Evolutionary conservation across 2,888 invertebrate genomes (phyloP).

Genomic region (Brachypterus glaber): DNA sequence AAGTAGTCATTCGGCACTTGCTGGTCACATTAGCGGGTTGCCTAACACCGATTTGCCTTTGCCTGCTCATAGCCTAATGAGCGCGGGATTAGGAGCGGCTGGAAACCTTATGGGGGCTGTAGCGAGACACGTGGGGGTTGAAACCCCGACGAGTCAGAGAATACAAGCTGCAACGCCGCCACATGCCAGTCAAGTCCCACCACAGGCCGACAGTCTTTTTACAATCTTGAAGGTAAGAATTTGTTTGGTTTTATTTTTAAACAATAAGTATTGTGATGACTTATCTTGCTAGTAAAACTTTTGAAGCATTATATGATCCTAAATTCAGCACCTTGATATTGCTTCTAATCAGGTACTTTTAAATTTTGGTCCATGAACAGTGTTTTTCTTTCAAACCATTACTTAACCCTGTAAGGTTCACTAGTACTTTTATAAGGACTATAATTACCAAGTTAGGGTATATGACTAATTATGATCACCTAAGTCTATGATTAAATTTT

Average conservation of each 20-base stretch:
- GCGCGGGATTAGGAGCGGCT: conserved; percentile 38
- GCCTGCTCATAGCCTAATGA: conserved; percentile 35
- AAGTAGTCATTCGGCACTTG: conserved; percentile 18
- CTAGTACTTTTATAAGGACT: too few relatives aligned
- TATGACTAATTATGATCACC: too few relatives aligned
- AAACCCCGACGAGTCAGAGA: conserved; percentile 45
- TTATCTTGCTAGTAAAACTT: too few relatives aligned
- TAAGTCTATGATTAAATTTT: too few relatives aligned
- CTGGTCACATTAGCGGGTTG: conserved; percentile 19
- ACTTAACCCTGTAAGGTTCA: too few relatives aligned
- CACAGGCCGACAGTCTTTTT: conserved; percentile 73
- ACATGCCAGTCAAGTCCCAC: conserved; percentile 69
- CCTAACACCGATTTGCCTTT: conserved; percentile 24
- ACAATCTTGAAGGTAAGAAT: conserved; percentile 60
- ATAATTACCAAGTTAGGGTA: too few relatives aligned
- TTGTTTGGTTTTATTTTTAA: too few relatives aligned
- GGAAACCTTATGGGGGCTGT: conserved; percentile 39
- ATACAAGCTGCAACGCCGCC: conserved; percentile 53
- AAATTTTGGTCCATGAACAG: too few relatives aligned
- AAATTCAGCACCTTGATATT: neutral
- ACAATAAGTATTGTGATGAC: too few relatives aligned
- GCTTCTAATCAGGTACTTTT: too few relatives aligned
- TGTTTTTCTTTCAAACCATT: too few relatives aligned
- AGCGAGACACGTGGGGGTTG: conserved; percentile 41
- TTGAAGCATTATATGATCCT: conserved; percentile 11